phyloP scores from a whole-genome alignment of 2,797 vertebrate species.

The Catharus ustulatus region DNA sequence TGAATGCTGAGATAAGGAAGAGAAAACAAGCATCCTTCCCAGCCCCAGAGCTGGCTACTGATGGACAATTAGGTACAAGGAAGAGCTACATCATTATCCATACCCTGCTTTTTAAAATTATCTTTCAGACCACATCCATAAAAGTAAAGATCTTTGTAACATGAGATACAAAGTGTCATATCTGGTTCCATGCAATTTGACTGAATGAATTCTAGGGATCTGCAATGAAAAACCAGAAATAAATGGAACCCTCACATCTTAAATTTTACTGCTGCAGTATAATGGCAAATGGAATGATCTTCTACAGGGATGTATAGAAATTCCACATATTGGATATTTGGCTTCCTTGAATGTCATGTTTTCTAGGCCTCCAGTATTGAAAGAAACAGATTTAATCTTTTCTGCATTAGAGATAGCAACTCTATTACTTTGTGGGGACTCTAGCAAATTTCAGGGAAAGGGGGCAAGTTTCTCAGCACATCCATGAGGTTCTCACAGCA shows the following conservation, averaged over 20 bases:
- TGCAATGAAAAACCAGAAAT: not conserved
- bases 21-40: not conserved
- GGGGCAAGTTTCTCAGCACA: not conserved
- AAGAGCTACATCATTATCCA: not conserved
- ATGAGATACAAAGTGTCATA: accelerated
- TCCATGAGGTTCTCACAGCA: not conserved
- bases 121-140: not conserved
- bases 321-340: not conserved
- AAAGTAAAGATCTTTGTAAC: not conserved
- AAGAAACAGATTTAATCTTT: not conserved
- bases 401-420: not conserved
- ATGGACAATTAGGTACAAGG: not conserved
- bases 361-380: not conserved
- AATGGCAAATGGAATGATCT: not conserved
- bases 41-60: not conserved
- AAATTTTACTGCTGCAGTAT: not conserved
- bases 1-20: not conserved
- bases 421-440: not conserved
- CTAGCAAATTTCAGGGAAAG: not conserved
- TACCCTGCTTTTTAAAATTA: not conserved
- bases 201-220: not conserved
- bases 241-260: not conserved
- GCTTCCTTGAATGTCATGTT: not conserved
- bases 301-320: not conserved
- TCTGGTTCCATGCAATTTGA: not conserved